Conservation (phyloP, 2,888 invertebrate species). For the Carpatolechia fugitivella region DNA sequence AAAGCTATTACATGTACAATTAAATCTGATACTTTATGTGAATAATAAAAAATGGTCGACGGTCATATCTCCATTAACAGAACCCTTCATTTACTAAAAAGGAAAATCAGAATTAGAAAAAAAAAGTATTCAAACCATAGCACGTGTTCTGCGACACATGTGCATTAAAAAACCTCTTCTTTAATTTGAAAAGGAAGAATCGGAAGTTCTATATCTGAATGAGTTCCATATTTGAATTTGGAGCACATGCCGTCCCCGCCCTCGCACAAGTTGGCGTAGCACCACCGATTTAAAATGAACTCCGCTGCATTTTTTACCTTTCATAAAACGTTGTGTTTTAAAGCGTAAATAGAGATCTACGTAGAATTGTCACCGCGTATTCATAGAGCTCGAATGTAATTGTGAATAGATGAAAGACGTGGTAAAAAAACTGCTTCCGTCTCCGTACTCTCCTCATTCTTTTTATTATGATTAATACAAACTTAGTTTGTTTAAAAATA, state of each 20-base stretch:
- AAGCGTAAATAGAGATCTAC: conserved; percentile 19
- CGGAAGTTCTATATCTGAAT: conserved; percentile 53
- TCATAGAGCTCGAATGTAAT: conserved; percentile 27
- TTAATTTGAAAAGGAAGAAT: conserved; percentile 50
- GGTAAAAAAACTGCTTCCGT: conserved; percentile 14
- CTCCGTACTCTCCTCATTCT: not conserved
- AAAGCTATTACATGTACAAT: too few species aligned
- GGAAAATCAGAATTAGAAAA: conserved; percentile 38
- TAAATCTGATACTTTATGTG: too few species aligned
- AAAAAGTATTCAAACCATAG: conserved; percentile 43
- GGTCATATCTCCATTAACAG: not conserved
- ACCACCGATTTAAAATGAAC: conserved; percentile 29
- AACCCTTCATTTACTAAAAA: conserved; percentile 19
- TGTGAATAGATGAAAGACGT: conserved; percentile 22
- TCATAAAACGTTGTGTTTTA: not conserved
- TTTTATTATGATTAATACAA: not conserved
- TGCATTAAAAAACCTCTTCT: conserved; percentile 43
- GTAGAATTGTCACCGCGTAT: conserved; percentile 17
- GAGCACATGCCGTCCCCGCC: conserved; percentile 43
- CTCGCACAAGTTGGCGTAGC: conserved; percentile 27
- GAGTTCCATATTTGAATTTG: conserved; percentile 43
- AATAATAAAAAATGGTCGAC: too few species aligned
- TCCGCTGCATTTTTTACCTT: not conserved
- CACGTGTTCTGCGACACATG: conserved; percentile 55
- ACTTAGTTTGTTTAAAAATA: not conserved